These are phyloP conservation scores for Hyposoter didymator DNA, from an alignment of 2,888 invertebrate species.

Conservation along the genomic window DNA sequence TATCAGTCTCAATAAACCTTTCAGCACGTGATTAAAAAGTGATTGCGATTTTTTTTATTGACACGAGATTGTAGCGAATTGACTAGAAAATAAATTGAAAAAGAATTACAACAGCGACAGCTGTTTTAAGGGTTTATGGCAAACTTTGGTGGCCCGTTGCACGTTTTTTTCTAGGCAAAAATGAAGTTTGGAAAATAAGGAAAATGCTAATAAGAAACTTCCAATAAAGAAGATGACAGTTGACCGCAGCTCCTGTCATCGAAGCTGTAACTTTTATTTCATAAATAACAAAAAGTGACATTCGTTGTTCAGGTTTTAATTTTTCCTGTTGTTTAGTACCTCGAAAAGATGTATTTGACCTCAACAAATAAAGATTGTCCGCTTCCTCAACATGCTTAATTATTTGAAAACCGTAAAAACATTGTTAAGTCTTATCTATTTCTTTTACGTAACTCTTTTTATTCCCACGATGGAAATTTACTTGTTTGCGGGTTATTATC, in stretches of 20 bases:
- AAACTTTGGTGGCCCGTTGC: too few species aligned
- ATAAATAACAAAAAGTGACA: background rate
- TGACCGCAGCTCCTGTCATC: background rate
- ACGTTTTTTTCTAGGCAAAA: too few species aligned
- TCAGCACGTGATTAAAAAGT: constrained; percentile 12
- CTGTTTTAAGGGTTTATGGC: background rate
- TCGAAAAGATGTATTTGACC: background rate
- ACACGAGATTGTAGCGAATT: background rate
- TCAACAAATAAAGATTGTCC: background rate
- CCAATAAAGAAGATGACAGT: background rate
- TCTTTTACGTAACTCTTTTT: constrained; percentile 2
- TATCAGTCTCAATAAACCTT: constrained; percentile 21
- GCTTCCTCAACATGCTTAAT: background rate
- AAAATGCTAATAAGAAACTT: background rate
- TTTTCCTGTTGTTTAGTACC: background rate
- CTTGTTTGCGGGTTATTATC: background rate
- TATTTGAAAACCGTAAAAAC: background rate
- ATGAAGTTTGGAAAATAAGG: background rate
- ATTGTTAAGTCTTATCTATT: background rate
- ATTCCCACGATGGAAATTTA: background rate
- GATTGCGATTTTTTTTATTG: background rate
- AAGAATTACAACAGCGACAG: background rate
- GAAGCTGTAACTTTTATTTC: background rate
- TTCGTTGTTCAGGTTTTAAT: background rate
- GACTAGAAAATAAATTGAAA: background rate